Conservation (phyloP, 2,113 vertebrate species). For the Dinomys branickii region DNA sequence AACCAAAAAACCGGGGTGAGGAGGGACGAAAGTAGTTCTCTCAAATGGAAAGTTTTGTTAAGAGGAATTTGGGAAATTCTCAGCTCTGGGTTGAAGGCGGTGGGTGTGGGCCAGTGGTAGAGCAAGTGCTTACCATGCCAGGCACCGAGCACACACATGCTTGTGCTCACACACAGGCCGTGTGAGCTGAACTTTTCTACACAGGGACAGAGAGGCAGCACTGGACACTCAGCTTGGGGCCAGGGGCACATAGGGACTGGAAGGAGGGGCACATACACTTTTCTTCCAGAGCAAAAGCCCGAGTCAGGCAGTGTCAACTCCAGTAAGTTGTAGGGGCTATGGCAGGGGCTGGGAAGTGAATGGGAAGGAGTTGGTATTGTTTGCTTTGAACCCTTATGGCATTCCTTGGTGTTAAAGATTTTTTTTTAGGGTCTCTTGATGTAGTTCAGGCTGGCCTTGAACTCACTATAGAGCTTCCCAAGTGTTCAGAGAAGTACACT, state of each 20-base stretch:
- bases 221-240: neutral
- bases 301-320: neutral
- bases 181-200: slow-evolving; percentile 37
- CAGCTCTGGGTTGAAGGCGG: neutral
- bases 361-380: neutral
- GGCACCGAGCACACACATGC: neutral
- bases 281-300: slow-evolving; percentile 14
- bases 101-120: neutral
- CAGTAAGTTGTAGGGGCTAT: neutral
- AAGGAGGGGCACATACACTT: neutral
- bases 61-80: slow-evolving; percentile 22
- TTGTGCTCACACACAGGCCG: neutral
- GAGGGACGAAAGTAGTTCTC: neutral
- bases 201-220: neutral
- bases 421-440: neutral
- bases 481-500: neutral
- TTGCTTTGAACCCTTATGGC: neutral
- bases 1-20: neutral
- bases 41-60: slow-evolving; percentile 28
- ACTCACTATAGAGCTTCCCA: neutral
- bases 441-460: neutral
- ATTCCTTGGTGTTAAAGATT: neutral
- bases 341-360: neutral
- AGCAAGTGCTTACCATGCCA: neutral
- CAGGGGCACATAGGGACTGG: neutral